A percentile compares a stretch with the other conserved stretches of the same genome.
Evolutionary conservation across 1,140 invertebrate species (phyloP).

Genomic region (Apocrypta bakeri): DNA sequence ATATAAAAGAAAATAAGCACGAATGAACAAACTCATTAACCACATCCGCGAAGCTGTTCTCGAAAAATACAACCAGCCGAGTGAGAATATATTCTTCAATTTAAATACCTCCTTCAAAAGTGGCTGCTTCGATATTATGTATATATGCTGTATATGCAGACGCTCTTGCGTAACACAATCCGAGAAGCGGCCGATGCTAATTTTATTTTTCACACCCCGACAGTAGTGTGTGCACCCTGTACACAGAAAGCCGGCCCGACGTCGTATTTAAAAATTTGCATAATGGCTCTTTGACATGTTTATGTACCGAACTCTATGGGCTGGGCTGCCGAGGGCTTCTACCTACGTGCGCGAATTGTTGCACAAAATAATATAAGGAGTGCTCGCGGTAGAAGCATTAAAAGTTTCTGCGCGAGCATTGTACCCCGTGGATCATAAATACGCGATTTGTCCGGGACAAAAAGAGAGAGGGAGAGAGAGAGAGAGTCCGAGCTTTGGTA

Average conservation of each 20-base stretch:
- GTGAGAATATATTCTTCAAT: not conserved
- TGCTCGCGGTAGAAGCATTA: slow-evolving; percentile 59
- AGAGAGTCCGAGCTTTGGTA: slow-evolving; percentile 40
- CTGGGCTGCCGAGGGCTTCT: slow-evolving; percentile 6
- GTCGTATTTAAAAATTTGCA: slow-evolving; percentile 73
- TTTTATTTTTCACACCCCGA: slow-evolving; percentile 69
- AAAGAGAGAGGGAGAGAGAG: slow-evolving; percentile 44
- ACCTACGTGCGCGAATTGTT: slow-evolving; percentile 55
- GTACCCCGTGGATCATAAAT: slow-evolving; percentile 67
- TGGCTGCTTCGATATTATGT: not conserved
- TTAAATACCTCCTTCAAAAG: not conserved
- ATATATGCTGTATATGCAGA: slow-evolving; percentile 1
- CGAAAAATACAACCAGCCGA: not conserved
- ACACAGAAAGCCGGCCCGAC: slow-evolving; percentile 55
- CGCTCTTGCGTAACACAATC: not conserved
- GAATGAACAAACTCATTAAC: not conserved
- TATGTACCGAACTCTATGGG: slow-evolving; percentile 60
- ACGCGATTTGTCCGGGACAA: slow-evolving; percentile 68
- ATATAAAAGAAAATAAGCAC: no score
- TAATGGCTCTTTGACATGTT: slow-evolving; percentile 71
- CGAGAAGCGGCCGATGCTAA: slow-evolving; percentile 63
- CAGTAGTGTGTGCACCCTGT: slow-evolving; percentile 46
- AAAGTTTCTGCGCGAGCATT: slow-evolving; percentile 63
- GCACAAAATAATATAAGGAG: slow-evolving; percentile 59
- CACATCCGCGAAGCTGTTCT: not conserved